Evolutionary conservation across 2,113 vertebrate genomes (phyloP).

Genomic region (Burhinus bistriatus): DNA sequence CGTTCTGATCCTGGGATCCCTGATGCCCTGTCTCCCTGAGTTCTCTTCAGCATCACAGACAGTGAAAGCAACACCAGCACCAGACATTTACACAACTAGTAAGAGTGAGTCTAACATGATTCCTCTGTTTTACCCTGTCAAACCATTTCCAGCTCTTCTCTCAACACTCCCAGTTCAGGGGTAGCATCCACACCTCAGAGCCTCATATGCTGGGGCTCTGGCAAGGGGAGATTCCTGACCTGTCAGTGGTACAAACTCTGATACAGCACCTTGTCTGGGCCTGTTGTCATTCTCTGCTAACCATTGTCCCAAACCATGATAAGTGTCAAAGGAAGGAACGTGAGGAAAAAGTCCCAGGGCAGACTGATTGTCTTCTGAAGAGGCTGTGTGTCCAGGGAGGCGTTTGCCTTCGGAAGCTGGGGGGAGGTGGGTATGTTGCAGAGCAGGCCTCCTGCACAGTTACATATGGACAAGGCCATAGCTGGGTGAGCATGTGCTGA

Average conservation of each 20-base stretch:
- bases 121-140: neutral
- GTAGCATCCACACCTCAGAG: neutral
- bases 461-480: neutral
- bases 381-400: neutral
- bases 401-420: neutral
- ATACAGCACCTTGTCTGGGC: neutral
- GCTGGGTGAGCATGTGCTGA: neutral
- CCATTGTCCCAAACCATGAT: neutral
- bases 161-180: accelerated
- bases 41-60: constrained; percentile 86
- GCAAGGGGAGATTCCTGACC: neutral
- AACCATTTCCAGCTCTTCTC: neutral
- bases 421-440: neutral
- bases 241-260: neutral
- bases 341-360: neutral
- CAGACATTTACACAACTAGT: constrained; percentile 89
- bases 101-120: constrained; percentile 82
- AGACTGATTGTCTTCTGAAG: neutral
- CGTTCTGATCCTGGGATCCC: constrained; percentile 92
- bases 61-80: constrained; percentile 80
- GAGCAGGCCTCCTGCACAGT: neutral
- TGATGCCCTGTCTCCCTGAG: constrained; percentile 90
- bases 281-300: neutral
- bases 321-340: neutral
- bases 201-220: neutral